phyloP scores from a whole-genome alignment of 1,140 invertebrate genomes.

The Manduca sexta region DNA sequence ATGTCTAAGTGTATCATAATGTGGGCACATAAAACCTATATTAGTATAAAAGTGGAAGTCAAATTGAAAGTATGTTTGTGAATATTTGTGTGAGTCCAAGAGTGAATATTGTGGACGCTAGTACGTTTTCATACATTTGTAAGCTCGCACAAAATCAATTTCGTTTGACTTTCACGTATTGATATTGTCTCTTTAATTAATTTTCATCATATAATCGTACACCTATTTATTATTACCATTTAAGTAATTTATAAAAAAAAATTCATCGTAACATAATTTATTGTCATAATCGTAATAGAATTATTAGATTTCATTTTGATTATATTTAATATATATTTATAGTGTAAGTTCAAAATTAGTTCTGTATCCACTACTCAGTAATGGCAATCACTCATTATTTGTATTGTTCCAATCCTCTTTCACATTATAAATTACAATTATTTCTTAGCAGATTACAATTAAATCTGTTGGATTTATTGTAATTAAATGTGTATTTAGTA shows the following conservation, averaged over 20 bases:
- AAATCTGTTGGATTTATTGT: no score
- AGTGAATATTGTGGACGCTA: constrained; percentile 4
- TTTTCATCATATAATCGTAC: constrained; percentile 58
- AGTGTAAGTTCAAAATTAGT: constrained; percentile 66
- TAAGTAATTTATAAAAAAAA: constrained; percentile 61
- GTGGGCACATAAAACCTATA: constrained; percentile 32
- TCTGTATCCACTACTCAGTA: constrained; percentile 33
- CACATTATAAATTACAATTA: no score
- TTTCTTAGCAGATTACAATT: no score
- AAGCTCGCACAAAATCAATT: constrained; percentile 16
- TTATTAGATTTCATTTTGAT: constrained; percentile 67
- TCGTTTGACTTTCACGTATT: constrained; percentile 37
- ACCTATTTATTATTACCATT: constrained; percentile 69
- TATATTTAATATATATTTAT: constrained; percentile 67
- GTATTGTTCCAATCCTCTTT: constrained; percentile 23
- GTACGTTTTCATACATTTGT: constrained; percentile 6
- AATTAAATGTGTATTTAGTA: no score
- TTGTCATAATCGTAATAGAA: constrained; percentile 63
- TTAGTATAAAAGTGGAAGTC: constrained; percentile 32
- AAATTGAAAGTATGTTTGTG: constrained; percentile 16
- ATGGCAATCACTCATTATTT: constrained; percentile 38
- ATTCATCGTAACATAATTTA: constrained; percentile 60
- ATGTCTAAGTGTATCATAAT: constrained; percentile 29
- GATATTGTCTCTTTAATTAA: constrained; percentile 72
- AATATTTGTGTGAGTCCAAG: constrained; percentile 6